Percentiles rank a stretch among this genome's conserved stretches.
Evolutionary conservation across 2,797 vertebrate genomes (phyloP).

Genomic region (Avahi laniger): DNA sequence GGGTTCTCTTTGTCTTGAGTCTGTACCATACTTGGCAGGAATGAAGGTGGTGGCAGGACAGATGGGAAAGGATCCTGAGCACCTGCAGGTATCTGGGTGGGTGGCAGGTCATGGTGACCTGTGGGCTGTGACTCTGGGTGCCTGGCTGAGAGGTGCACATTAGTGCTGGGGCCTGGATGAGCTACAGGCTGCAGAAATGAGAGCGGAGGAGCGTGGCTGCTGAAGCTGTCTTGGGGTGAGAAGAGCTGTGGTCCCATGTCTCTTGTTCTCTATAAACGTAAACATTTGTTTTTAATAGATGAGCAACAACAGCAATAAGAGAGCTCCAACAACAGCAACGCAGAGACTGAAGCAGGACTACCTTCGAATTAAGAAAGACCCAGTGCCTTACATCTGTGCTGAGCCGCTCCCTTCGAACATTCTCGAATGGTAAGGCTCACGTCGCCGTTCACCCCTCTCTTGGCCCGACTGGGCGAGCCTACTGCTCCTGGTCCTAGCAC

Average conservation of each 20-base stretch:
- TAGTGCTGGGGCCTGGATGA: no score
- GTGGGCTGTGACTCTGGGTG: not conserved
- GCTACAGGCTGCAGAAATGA: not conserved
- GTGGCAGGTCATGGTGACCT: not conserved
- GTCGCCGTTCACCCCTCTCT: not conserved
- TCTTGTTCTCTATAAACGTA: not conserved
- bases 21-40: not conserved
- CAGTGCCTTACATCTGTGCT: constrained; percentile 98
- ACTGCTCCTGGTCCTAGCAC: no score
- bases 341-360: constrained; percentile 98
- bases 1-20: not conserved
- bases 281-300: constrained; percentile 85
- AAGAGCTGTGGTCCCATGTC: accelerated
- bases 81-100: not conserved
- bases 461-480: no score
- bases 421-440: constrained; percentile 93
- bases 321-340: constrained; percentile 97
- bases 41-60: not conserved
- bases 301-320: constrained; percentile 96
- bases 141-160: not conserved
- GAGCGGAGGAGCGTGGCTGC: not conserved
- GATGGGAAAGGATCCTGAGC: not conserved
- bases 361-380: constrained; percentile 98
- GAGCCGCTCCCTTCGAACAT: constrained; percentile 98
- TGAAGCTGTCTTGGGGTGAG: not conserved